Evolutionary conservation across 2,888 invertebrate genomes (phyloP).

Genomic region (Lucinisca nassula): DNA sequence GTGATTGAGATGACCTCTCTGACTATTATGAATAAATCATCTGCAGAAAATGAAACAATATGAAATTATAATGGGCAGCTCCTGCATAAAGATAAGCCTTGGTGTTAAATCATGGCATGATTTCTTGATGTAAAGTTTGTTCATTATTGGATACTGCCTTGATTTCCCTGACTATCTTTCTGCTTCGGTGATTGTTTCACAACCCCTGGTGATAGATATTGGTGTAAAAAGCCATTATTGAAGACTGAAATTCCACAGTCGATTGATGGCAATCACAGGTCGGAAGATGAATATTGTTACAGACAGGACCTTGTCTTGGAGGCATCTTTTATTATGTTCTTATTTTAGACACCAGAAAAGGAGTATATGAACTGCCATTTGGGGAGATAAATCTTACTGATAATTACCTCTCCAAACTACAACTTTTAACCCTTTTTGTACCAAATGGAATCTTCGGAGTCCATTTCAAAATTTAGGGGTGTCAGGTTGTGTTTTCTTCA

Average conservation of each 20-base stretch:
- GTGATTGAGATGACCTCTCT: neutral
- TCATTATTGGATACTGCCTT: slow-evolving; percentile 10
- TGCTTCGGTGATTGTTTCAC: neutral
- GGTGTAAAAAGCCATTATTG: slow-evolving; percentile 7
- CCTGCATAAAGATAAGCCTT: neutral
- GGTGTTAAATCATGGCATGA: slow-evolving; percentile 7
- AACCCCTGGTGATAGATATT: neutral
- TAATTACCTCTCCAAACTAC: too few species aligned
- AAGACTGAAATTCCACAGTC: neutral
- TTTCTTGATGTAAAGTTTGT: neutral
- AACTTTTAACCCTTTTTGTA: too few species aligned
- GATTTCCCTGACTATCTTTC: neutral
- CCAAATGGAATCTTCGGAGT: too few species aligned
- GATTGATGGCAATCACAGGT: neutral
- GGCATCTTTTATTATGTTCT: neutral
- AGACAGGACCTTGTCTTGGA: neutral
- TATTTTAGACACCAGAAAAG: too few species aligned
- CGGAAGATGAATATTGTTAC: neutral
- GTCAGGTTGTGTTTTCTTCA: too few species aligned
- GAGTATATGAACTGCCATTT: too few species aligned
- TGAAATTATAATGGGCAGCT: neutral
- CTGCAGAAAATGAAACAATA: neutral
- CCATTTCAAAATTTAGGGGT: too few species aligned
- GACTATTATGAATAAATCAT: neutral
- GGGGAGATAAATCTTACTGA: too few species aligned